Evolutionary conservation across 1,140 invertebrate genomes (phyloP).

Genomic region (Eufriesea mexicana): DNA sequence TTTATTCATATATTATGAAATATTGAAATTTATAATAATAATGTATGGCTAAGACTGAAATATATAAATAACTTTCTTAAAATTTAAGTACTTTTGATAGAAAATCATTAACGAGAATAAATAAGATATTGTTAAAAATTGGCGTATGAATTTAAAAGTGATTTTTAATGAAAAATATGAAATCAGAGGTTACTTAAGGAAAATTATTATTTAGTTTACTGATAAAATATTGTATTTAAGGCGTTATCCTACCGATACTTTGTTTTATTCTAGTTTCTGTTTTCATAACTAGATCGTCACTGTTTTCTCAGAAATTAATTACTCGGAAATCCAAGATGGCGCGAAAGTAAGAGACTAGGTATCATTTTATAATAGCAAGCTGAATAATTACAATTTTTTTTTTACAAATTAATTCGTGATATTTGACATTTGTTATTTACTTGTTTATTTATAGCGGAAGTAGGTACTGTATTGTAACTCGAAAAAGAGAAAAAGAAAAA

Average conservation of each 20-base stretch:
- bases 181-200: background rate
- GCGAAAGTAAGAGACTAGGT: background rate
- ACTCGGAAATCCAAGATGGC: slow-evolving; percentile 31
- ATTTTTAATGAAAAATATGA: background rate
- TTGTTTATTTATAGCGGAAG: background rate
- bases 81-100: background rate
- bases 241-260: slow-evolving; percentile 23
- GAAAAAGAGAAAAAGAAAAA: too few relatives aligned
- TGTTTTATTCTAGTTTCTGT: slow-evolving; percentile 20
- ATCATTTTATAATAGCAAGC: background rate
- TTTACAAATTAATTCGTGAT: background rate
- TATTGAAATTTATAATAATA: background rate
- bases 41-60: background rate
- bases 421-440: background rate
- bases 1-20: background rate
- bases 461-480: too few relatives aligned
- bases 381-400: background rate
- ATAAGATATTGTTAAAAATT: background rate
- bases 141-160: background rate
- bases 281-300: slow-evolving; percentile 20
- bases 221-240: background rate
- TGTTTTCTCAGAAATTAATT: slow-evolving; percentile 2
- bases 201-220: background rate
- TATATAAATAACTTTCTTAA: background rate
- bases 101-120: background rate